phyloP scores from a whole-genome alignment of 2,888 invertebrate species.

The Acleris cristana region DNA sequence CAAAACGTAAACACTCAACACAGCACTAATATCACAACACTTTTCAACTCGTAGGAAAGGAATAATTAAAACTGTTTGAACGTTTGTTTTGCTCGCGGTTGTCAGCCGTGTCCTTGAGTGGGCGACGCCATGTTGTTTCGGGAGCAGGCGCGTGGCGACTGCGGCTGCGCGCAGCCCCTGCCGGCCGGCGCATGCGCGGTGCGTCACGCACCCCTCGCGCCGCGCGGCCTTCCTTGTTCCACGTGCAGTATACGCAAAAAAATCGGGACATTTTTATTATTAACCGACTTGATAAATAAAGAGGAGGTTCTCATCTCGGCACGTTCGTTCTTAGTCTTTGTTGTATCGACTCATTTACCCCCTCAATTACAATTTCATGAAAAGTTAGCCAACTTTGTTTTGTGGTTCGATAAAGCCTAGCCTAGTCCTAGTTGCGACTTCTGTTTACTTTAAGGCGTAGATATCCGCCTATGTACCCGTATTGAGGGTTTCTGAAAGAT shows the following conservation, averaged over 20 bases:
- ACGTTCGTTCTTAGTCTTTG: too few species aligned
- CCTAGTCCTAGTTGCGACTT: too few species aligned
- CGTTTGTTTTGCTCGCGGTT: constrained; percentile 65
- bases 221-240: constrained; percentile 50
- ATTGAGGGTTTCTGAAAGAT: too few species aligned
- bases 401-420: too few species aligned
- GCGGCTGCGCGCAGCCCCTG: constrained; percentile 71
- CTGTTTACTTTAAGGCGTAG: too few species aligned
- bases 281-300: neutral
- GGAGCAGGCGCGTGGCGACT: constrained; percentile 80
- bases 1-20: constrained; percentile 46
- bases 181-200: constrained; percentile 65
- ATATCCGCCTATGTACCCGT: too few species aligned
- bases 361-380: too few species aligned
- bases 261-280: neutral
- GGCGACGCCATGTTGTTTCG: constrained; percentile 72
- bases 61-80: constrained; percentile 50
- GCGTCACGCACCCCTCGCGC: constrained; percentile 68
- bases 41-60: constrained; percentile 4
- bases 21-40: constrained; percentile 40
- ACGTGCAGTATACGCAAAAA: constrained; percentile 33
- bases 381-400: too few species aligned
- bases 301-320: neutral
- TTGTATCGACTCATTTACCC: too few species aligned
- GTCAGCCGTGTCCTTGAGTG: constrained; percentile 75